Evolutionary conservation across 2,888 invertebrate species (phyloP), one percentile per base, ranked within the genome.

Genomic region (Noctua janthe): DNA sequence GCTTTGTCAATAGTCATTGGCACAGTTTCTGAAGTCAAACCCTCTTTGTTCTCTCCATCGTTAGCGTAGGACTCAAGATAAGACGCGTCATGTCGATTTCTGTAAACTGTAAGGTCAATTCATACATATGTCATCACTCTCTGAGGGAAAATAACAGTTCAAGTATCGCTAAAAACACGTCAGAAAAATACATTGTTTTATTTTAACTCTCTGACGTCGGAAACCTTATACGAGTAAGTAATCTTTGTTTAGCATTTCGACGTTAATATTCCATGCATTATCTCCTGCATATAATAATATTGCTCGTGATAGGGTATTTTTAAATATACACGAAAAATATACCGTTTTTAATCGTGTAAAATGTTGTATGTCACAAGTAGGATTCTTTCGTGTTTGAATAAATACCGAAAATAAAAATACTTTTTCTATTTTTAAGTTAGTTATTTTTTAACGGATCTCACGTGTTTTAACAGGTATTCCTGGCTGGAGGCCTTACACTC

Each of bases 1-100:
- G 71, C 75, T 73, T 80, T 74, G 80, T 78, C 62, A 39, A 66
- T 82, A 88, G 74, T 84, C 81, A 83, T 83, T 88, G 81, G 80
- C 84, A 83, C 72, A 88, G 75, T 88, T 86, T 86, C 49, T 56
- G 51, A 67, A 74, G 72, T 78, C 43, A 78, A 29, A 64, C 62
- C 69, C 49, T 83, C 82, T 83, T 84, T 86, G 82, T 84, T 81
- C 74, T 67, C 54, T 74, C 69, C n/a, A 81, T 76, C 82, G 74
- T 69, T 81, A 64, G 66, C 66, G 71, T 66, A 47, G 47, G 17
- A 74, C 54, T 80, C 17, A 20, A 69, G 80, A 81, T 88, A 82
- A 86, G 74, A 74, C 59, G 62, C 23, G n/a, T 23, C 71, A 78
- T 75, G 72, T 76, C 71, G 66, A 76, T 79, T 80, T 80, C 66